phyloP scores from a whole-genome alignment of 2,113 vertebrate genomes.

The Sinosuthora webbiana region DNA sequence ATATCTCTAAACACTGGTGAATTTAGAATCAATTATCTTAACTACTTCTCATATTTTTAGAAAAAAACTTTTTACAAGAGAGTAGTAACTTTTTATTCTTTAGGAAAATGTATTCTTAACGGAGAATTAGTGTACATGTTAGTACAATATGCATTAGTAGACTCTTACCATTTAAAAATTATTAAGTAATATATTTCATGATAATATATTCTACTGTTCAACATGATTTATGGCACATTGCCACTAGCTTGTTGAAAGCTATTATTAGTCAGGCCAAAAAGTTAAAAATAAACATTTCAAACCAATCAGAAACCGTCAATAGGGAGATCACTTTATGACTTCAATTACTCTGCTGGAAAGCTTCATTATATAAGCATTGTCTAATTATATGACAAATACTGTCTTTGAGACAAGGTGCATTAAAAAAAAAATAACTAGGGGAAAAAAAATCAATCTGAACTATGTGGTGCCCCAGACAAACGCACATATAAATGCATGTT shows the following conservation, averaged over 20 bases:
- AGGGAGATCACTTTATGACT: not conserved
- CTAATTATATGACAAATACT: not conserved
- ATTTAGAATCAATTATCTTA: not conserved
- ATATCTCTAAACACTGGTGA: not conserved
- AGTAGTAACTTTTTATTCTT: not conserved
- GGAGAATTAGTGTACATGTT: not conserved
- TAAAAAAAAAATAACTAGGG: not conserved
- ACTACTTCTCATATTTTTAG: not conserved
- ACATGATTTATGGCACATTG: not conserved
- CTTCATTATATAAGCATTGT: not conserved
- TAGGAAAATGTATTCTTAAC: not conserved
- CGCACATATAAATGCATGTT: not conserved
- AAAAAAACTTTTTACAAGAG: constrained; percentile 1
- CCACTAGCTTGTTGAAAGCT: not conserved
- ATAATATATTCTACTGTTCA: not conserved
- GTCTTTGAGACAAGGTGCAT: not conserved
- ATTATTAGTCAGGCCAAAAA: not conserved
- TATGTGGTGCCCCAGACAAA: not conserved
- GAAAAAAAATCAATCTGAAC: not conserved
- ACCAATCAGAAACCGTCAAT: not conserved
- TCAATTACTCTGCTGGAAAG: not conserved
- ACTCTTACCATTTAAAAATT: not conserved
- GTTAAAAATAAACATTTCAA: not conserved
- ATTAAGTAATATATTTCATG: not conserved
- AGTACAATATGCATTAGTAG: not conserved